Evolutionary conservation across 64 coral and sea anemone genomes (phyloP).

Genomic region (Exaiptasia diaphana): DNA sequence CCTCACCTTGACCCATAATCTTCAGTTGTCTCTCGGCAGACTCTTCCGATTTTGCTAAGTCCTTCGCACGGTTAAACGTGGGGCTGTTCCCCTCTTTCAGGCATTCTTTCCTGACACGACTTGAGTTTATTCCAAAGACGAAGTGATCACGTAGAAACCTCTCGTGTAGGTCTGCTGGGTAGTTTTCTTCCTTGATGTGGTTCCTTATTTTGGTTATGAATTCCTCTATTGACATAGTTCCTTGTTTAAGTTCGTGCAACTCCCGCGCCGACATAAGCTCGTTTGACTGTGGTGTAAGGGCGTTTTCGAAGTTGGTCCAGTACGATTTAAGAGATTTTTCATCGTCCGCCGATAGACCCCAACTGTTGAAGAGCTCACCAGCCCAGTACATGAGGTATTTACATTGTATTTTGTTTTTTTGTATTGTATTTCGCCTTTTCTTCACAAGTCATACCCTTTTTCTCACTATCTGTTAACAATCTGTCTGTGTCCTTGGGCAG

Average conservation of each 20-base stretch:
- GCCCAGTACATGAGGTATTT: constrained; percentile 50
- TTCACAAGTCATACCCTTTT: no score
- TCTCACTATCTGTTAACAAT: no score
- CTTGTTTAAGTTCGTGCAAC: constrained; percentile 22
- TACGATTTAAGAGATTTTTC: constrained; percentile 3
- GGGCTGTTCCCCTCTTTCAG: constrained; percentile 21
- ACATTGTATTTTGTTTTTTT: constrained; percentile 43
- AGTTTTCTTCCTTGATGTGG: constrained; percentile 32
- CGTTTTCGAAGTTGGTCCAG: constrained; percentile 26
- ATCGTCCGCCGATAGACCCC: constrained; percentile 21
- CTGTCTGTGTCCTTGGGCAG: no score
- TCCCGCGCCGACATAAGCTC: constrained; percentile 38
- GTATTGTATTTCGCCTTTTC: no score
- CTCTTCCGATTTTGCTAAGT: constrained; percentile 52
- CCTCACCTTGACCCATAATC: constrained; percentile 37
- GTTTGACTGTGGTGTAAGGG: constrained; percentile 44
- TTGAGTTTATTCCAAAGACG: constrained; percentile 39
- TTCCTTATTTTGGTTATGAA: constrained; percentile 31
- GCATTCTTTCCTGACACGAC: constrained; percentile 39
- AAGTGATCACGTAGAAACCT: constrained; percentile 9
- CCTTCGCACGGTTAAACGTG: constrained; percentile 20
- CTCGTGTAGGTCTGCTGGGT: neutral
- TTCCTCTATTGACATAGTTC: constrained; percentile 23
- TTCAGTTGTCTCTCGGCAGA: constrained; percentile 36
- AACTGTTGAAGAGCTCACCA: constrained; percentile 48